Evolutionary conservation across 2,888 invertebrate genomes (phyloP).

Genomic region (Hoplodrina blanda): DNA sequence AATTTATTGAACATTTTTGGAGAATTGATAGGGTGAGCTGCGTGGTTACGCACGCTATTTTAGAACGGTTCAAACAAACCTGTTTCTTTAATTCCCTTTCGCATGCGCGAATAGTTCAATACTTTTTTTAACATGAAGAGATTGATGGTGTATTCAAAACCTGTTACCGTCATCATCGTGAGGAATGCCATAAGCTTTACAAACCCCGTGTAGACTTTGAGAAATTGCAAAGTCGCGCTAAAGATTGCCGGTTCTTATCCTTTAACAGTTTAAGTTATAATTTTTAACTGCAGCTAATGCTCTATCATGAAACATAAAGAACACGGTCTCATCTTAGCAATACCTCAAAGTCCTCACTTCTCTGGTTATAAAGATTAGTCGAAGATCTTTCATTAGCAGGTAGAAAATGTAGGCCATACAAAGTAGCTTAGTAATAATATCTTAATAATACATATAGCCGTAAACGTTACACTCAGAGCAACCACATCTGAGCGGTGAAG

Average conservation of each 20-base stretch:
- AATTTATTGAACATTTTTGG: slow-evolving; percentile 36
- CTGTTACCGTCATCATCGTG: slow-evolving; percentile 16
- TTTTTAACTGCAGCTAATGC: too few species aligned
- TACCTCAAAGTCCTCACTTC: too few species aligned
- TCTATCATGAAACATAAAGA: background rate
- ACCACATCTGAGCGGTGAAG: slow-evolving; percentile 80
- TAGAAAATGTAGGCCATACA: background rate
- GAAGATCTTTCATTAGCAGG: background rate
- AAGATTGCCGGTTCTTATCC: too few species aligned
- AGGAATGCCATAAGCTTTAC: slow-evolving; percentile 3
- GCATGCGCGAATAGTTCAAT: slow-evolving; percentile 30
- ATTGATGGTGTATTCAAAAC: slow-evolving; percentile 25
- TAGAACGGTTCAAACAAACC: slow-evolving; percentile 54
- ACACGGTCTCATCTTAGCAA: background rate
- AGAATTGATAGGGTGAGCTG: slow-evolving; percentile 20
- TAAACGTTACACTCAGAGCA: slow-evolving; percentile 69
- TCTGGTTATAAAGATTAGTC: too few species aligned
- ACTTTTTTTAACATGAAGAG: slow-evolving; percentile 21
- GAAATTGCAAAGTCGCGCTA: too few species aligned
- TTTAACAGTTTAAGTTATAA: too few species aligned
- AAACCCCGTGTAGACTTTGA: background rate
- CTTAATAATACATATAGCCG: background rate
- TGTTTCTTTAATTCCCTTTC: slow-evolving; percentile 42
- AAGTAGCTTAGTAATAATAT: too few species aligned
- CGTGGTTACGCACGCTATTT: slow-evolving; percentile 56